Evolutionary conservation across 2,113 vertebrate species (phyloP), one percentile per base, ranked within the genome.

Genomic region (Clupea harengus): DNA sequence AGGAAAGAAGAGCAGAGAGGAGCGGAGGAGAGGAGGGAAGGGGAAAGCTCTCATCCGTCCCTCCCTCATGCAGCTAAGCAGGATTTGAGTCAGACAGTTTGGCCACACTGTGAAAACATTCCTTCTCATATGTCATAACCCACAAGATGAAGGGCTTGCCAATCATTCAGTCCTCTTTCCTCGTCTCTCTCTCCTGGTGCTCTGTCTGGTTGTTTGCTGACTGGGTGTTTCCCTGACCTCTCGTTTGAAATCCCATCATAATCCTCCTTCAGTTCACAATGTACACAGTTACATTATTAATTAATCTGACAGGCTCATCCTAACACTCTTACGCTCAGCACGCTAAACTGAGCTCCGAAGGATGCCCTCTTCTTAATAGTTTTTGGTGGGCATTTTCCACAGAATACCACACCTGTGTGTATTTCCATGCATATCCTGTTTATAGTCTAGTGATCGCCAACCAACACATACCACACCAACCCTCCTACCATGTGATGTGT

Each of bases 51-150:
- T 39, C 90, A 86, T 89, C 86, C 86, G 78, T 85, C 88, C 72
- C 50, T 83, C 18, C 50, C 4, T 85, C 72, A 28, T 85, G 45
- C 75, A 85, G 47, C 64, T 28, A 86, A 81, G 44, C 86, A 89
- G 87, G 86, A 57, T 92, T 90, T 91, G 85, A 93, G 84, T 89
- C 90, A 91, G 88, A 87, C 86, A 84, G 83, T 90, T 86, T 52
- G 90, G 89, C 85, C 85, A 45, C 83, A 72, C 87, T 82, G 83
- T 89, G 87, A 87, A 92, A 92, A 93, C 90, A 92, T 91, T 93
- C 89, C 89, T 89, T 82, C 88, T 92, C 88, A 49, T 90, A 86
- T 93, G 89, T 91, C 91, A 91, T 81, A n/a, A 91, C 88, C 89
- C 13, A 44, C 32, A 39, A 81, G 60, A 84, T 49, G 17, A 88